Percentiles rank a stretch among this genome's conserved stretches.
phyloP scores from a whole-genome alignment of 64 coral and sea anemone genomes.

The Montipora capricornis region DNA sequence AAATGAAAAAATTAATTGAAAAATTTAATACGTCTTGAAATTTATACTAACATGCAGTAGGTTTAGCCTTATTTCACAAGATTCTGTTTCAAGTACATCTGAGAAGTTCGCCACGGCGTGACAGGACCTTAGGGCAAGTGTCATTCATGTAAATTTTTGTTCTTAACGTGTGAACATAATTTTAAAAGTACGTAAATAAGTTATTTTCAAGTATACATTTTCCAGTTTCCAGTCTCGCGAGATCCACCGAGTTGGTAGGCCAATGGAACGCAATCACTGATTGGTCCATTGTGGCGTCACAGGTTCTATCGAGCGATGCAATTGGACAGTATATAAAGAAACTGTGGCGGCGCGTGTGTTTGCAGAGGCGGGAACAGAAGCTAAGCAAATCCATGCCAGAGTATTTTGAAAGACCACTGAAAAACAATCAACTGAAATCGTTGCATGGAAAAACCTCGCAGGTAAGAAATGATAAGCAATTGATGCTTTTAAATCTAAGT shows the following conservation, averaged over 20 bases:
- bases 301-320: conserved; percentile 28
- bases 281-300: conserved; percentile 48
- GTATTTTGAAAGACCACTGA: not conserved
- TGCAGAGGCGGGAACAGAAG: not conserved
- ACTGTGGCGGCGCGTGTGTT: not conserved
- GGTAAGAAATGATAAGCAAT: not conserved
- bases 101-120: too few species aligned
- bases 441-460: conserved; percentile 48
- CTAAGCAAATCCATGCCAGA: not conserved
- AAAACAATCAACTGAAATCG: not conserved
- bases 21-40: too few species aligned
- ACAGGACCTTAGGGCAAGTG: too few species aligned
- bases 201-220: not conserved
- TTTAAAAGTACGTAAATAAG: not conserved
- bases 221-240: not conserved
- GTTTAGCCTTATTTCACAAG: too few species aligned
- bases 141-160: too few species aligned
- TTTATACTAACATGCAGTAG: too few species aligned
- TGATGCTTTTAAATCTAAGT: not conserved
- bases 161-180: too few species aligned
- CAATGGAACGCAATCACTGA: conserved; percentile 20
- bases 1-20: too few species aligned
- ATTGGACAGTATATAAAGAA: not conserved
- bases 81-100: too few species aligned
- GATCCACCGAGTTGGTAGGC: not conserved